Conservation (phyloP, 92 coral and sea anemone genomes). For the Palythoa heliodiscus region DNA sequence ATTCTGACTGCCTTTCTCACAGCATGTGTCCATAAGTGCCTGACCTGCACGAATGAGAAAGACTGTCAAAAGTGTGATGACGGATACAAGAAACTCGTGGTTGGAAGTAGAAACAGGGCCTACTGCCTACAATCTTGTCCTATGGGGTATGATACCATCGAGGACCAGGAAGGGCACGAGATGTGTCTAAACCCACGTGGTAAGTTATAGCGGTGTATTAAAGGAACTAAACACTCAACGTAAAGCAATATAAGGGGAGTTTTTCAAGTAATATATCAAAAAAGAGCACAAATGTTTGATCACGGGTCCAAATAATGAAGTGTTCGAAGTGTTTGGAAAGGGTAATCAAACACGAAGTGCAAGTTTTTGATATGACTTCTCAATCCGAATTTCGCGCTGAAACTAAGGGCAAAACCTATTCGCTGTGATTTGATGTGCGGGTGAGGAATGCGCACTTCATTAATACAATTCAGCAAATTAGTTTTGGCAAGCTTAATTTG, state of each 20-base stretch:
- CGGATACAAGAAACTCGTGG: slow-evolving; percentile 5
- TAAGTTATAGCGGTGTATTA: neutral
- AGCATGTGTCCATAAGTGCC: slow-evolving; percentile 29
- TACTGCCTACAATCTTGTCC: slow-evolving; percentile 28
- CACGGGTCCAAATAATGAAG: too few relatives aligned
- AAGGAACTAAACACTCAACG: neutral
- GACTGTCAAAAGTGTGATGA: slow-evolving; percentile 17
- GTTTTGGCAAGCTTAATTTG: too few relatives aligned
- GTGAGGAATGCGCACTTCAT: too few relatives aligned
- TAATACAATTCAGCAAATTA: too few relatives aligned
- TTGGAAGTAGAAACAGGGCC: neutral
- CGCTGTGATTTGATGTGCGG: too few relatives aligned
- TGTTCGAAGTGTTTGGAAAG: too few relatives aligned
- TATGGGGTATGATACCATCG: slow-evolving; percentile 34
- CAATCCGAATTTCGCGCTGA: too few relatives aligned
- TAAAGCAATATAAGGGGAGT: neutral
- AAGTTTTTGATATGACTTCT: too few relatives aligned
- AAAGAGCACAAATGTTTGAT: too few relatives aligned
- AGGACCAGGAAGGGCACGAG: slow-evolving; percentile 29
- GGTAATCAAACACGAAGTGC: too few relatives aligned
- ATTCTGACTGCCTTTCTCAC: neutral
- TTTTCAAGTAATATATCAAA: neutral
- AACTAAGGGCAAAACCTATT: too few relatives aligned
- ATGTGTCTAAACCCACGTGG: slow-evolving; percentile 27
- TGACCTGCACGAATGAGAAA: slow-evolving; percentile 18